phyloP scores from a whole-genome alignment of 2,888 invertebrate genomes.

The Nomada flava region DNA sequence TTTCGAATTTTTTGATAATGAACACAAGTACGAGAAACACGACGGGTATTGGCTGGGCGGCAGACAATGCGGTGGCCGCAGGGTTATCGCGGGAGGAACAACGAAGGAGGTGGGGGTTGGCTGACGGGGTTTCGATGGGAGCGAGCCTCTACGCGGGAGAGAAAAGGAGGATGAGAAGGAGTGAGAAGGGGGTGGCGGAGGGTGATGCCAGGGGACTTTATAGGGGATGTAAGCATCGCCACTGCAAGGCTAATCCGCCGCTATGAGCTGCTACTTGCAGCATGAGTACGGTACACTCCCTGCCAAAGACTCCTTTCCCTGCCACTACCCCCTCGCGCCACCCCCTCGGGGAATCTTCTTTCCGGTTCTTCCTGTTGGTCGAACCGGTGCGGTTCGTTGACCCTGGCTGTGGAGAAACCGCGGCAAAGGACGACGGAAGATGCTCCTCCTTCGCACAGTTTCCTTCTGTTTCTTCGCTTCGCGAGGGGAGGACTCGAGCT shows the following conservation, averaged over 20 bases:
- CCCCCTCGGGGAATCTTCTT: conserved; percentile 59
- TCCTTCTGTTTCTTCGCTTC: not conserved
- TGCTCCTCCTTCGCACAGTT: conserved; percentile 5
- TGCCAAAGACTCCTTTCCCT: conserved; percentile 75
- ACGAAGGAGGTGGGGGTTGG: conserved; percentile 73
- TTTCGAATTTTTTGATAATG: conserved; percentile 81
- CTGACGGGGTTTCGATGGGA: conserved; percentile 68
- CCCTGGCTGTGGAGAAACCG: conserved; percentile 36
- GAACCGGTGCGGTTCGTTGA: conserved; percentile 67
- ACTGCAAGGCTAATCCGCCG: conserved; percentile 83
- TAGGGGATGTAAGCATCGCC: conserved; percentile 83
- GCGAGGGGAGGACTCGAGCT: not conserved
- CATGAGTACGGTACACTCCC: conserved; percentile 79
- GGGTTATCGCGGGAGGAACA: conserved; percentile 82
- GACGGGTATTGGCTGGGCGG: conserved; percentile 81
- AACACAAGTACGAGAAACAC: conserved; percentile 82
- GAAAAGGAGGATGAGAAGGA: conserved; percentile 69
- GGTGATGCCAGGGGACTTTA: conserved; percentile 76
- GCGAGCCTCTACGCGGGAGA: conserved; percentile 65
- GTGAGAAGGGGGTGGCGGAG: conserved; percentile 65
- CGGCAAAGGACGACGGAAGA: conserved; percentile 35
- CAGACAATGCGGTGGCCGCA: conserved; percentile 83
- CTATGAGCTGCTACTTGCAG: conserved; percentile 83
- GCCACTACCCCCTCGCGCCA: conserved; percentile 22
- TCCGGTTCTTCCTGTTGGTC: conserved; percentile 62